Percentiles rank a stretch among this genome's conserved stretches.
Evolutionary conservation across 2,888 invertebrate genomes (phyloP).

Genomic region (Sinhomidia bicolor): DNA sequence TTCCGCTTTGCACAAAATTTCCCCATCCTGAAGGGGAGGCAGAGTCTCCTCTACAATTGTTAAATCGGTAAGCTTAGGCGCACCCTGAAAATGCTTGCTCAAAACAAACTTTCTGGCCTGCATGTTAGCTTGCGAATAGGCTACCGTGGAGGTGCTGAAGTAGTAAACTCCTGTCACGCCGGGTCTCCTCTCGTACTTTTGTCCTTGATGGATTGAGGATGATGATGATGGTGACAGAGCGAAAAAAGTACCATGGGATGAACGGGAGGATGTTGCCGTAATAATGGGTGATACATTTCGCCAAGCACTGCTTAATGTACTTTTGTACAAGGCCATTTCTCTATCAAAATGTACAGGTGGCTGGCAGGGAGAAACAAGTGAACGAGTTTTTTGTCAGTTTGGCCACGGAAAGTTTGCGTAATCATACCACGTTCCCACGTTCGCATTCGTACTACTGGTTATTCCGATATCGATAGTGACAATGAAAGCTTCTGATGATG

Average conservation of each 20-base stretch:
- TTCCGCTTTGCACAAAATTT: slow-evolving; percentile 86
- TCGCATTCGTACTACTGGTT: neutral
- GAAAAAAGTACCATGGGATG: slow-evolving; percentile 8
- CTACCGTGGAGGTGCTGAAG: slow-evolving; percentile 41
- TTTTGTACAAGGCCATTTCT: slow-evolving; percentile 60
- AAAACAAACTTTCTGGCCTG: slow-evolving; percentile 86
- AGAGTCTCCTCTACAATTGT: slow-evolving; percentile 87
- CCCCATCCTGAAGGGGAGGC: slow-evolving; percentile 85
- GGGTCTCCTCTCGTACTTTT: neutral
- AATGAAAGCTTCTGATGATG: neutral
- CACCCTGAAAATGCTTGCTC: slow-evolving; percentile 85
- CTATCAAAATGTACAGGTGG: neutral
- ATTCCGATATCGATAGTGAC: neutral
- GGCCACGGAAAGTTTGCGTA: neutral
- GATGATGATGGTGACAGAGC: slow-evolving; percentile 16
- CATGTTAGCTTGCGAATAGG: too few species aligned
- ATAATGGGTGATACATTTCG: slow-evolving; percentile 43
- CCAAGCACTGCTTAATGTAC: slow-evolving; percentile 44
- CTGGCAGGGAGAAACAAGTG: neutral
- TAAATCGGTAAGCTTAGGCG: slow-evolving; percentile 86
- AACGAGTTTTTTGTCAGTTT: neutral
- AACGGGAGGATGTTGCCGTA: neutral
- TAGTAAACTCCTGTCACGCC: neutral
- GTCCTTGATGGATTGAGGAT: slow-evolving; percentile 18
- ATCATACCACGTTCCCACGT: neutral